A percentile compares a stretch with the other conserved stretches of the same genome.
Evolutionary conservation across 1,140 invertebrate species (phyloP).

Genomic region (Caerostris darwini): DNA sequence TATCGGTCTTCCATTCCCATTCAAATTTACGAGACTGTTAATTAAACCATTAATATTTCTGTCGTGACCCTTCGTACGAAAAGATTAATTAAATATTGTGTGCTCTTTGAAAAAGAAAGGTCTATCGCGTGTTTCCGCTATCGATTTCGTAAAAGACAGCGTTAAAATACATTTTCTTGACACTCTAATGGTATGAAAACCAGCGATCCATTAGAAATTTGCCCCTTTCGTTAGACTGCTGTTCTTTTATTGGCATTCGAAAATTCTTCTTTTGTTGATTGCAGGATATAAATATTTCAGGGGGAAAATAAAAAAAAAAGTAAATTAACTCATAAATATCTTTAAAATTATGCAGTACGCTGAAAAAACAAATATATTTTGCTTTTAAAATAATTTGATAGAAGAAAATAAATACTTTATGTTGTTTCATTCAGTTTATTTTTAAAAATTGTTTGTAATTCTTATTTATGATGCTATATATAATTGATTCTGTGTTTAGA

Average conservation of each 20-base stretch:
- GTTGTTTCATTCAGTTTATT: too few species aligned
- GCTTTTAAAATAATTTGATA: too few species aligned
- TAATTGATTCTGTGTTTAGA: too few species aligned
- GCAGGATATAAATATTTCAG: neutral
- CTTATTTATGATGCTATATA: too few species aligned
- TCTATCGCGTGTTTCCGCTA: slow-evolving; percentile 30
- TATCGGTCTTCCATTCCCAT: neutral
- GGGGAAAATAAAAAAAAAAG: neutral
- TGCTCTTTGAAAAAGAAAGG: neutral
- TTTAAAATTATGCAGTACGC: too few species aligned
- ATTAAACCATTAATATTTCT: slow-evolving; percentile 18
- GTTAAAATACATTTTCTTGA: slow-evolving; percentile 55
- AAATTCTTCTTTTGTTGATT: neutral
- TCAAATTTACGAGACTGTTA: slow-evolving; percentile 4
- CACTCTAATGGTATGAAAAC: slow-evolving; percentile 35
- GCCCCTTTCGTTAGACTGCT: neutral
- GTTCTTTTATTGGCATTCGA: slow-evolving; percentile 1
- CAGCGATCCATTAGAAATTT: slow-evolving; percentile 18
- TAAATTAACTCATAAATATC: too few species aligned
- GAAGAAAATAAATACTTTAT: too few species aligned
- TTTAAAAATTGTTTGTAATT: too few species aligned
- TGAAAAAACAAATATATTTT: too few species aligned
- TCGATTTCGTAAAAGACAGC: slow-evolving; percentile 23
- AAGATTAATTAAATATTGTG: slow-evolving; percentile 35
- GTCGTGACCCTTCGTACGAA: neutral